A percentile compares a stretch with the other conserved stretches of the same genome.
phyloP scores from a whole-genome alignment of 1,140 invertebrate species.

The Chrysoperla carnea region DNA sequence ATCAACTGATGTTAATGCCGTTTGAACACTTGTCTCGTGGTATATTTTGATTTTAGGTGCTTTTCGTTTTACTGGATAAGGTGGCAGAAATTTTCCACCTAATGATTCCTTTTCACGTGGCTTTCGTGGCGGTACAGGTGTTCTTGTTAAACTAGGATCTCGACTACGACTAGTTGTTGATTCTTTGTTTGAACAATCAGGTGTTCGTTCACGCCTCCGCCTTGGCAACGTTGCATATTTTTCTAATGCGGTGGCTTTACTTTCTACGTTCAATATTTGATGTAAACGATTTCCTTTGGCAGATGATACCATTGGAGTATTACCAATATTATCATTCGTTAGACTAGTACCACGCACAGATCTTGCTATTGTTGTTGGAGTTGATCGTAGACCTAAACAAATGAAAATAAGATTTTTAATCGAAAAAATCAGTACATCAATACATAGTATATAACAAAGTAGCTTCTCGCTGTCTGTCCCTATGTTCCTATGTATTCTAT shows the following conservation, averaged over 20 bases:
- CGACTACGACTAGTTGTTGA: conserved; percentile 22
- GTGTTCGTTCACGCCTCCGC: conserved; percentile 34
- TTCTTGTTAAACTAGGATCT: conserved; percentile 19
- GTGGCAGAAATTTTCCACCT: conserved; percentile 29
- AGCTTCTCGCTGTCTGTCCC: no score
- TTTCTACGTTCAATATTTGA: conserved; percentile 18
- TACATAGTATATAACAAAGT: no score
- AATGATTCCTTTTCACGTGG: conserved; percentile 22
- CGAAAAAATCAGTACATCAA: no score
- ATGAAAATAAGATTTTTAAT: no score
- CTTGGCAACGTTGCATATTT: conserved; percentile 60
- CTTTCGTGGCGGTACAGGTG: conserved; percentile 17
- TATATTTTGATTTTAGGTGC: conserved; percentile 47
- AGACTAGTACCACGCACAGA: conserved; percentile 10
- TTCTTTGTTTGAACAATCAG: conserved; percentile 20
- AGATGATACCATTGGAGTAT: background rate
- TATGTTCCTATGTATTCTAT: no score
- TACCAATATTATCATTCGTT: background rate
- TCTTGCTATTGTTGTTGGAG: conserved; percentile 16
- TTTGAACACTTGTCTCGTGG: conserved; percentile 57
- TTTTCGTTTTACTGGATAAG: conserved; percentile 27
- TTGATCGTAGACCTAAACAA: conserved; percentile 6
- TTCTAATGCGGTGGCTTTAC: conserved; percentile 31
- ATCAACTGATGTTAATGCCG: conserved; percentile 48
- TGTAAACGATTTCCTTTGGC: conserved; percentile 7